Percentiles rank a stretch among this genome's conserved stretches.
Evolutionary conservation across 2,888 invertebrate species (phyloP).

Genomic region (Brachyptera risi): DNA sequence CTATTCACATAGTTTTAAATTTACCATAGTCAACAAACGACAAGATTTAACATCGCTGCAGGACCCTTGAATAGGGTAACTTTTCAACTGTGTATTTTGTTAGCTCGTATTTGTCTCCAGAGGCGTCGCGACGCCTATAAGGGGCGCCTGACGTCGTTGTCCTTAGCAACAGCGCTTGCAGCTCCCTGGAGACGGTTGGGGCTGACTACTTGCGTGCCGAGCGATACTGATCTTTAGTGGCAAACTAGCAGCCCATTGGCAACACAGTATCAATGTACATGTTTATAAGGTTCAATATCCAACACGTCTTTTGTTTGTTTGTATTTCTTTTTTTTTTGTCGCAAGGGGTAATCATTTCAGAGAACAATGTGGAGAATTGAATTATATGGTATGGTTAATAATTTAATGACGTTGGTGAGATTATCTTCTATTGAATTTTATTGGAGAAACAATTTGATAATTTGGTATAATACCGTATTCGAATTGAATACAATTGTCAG

Average conservation of each 20-base stretch:
- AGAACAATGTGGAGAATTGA: background rate
- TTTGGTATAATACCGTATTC: too few relatives aligned
- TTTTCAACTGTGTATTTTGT: background rate
- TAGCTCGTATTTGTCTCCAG: constrained; percentile 32
- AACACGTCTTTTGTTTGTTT: background rate
- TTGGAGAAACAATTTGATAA: too few relatives aligned
- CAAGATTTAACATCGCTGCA: too few relatives aligned
- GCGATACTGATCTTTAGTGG: constrained; percentile 4
- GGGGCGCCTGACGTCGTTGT: constrained; percentile 23
- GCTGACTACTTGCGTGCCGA: background rate
- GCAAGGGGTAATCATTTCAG: constrained; percentile 11
- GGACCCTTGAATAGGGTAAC: background rate
- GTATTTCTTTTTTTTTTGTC: too few relatives aligned
- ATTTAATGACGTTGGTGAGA: constrained; percentile 4
- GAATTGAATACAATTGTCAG: too few relatives aligned
- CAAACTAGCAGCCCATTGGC: background rate
- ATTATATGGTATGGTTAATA: constrained; percentile 8
- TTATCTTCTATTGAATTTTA: too few relatives aligned
- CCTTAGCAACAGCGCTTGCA: background rate
- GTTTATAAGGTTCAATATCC: background rate
- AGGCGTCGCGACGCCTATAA: constrained; percentile 29
- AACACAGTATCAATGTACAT: background rate
- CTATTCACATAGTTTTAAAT: too few relatives aligned
- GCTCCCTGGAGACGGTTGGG: background rate
- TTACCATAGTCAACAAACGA: too few relatives aligned